These are phyloP conservation scores for Dryadula phaetusa DNA, from an alignment of 2,888 invertebrate genomes.

Conservation along the genomic window DNA sequence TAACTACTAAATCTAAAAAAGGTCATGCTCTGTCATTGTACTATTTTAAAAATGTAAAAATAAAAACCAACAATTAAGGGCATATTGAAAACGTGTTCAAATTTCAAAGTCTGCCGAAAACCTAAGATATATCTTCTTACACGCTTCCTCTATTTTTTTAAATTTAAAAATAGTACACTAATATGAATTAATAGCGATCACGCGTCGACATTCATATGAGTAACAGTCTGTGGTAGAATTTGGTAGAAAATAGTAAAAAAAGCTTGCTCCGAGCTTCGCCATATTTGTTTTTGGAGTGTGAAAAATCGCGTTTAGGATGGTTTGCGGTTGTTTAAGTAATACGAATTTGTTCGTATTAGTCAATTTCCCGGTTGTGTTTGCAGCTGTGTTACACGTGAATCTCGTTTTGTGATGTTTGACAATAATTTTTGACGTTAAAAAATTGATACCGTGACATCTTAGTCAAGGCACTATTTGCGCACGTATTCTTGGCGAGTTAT, in stretches of 20 bases:
- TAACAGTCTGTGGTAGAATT: conserved; percentile 50
- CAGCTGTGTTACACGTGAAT: conserved; percentile 74
- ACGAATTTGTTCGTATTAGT: conserved; percentile 78
- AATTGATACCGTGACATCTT: conserved; percentile 37
- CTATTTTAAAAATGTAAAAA: conserved; percentile 32
- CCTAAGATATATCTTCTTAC: conserved; percentile 55
- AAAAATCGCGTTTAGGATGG: conserved; percentile 78
- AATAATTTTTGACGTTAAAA: conserved; percentile 59
- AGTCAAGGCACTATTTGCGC: conserved; percentile 5
- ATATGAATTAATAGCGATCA: conserved; percentile 73
- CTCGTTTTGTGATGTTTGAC: conserved; percentile 63
- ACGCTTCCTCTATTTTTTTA: conserved; percentile 46
- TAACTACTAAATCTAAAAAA: neutral
- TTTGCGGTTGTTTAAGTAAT: conserved; percentile 77
- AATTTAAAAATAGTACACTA: conserved; percentile 69
- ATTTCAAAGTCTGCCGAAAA: conserved; percentile 64
- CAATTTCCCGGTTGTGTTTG: conserved; percentile 62
- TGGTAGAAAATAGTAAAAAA: conserved; percentile 50
- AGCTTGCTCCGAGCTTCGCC: conserved; percentile 55
- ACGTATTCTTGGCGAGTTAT: neutral
- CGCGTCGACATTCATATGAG: conserved; percentile 55
- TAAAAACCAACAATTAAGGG: conserved; percentile 46
- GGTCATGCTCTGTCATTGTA: conserved; percentile 3
- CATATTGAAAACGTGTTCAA: conserved; percentile 56
- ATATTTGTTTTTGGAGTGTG: conserved; percentile 79